These are phyloP conservation scores for Phengaris alcon DNA, from an alignment of 2,888 invertebrate genomes.

Conservation along the genomic window DNA sequence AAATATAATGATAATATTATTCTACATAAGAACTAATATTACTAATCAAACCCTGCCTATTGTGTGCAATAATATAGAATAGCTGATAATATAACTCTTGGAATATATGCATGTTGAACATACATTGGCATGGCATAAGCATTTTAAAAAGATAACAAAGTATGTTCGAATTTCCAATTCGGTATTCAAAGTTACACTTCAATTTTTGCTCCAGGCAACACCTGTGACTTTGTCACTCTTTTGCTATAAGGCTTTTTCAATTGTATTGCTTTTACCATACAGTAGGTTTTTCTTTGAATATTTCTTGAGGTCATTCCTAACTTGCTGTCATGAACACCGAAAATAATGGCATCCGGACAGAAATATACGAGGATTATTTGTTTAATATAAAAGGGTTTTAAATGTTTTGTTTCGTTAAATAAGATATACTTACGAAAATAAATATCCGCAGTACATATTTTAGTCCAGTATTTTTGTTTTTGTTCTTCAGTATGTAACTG, in stretches of 20 bases:
- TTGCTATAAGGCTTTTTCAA: slow-evolving; percentile 33
- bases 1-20: too few species aligned
- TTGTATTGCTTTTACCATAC: slow-evolving; percentile 29
- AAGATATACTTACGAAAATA: slow-evolving; percentile 13
- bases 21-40: too few species aligned
- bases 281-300: slow-evolving; percentile 37
- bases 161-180: slow-evolving; percentile 46
- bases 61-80: neutral
- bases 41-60: too few species aligned
- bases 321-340: slow-evolving; percentile 52
- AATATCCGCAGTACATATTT: neutral
- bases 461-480: too few species aligned
- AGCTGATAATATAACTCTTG: neutral
- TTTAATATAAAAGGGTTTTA: slow-evolving; percentile 45
- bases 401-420: slow-evolving; percentile 36
- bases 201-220: slow-evolving; percentile 58
- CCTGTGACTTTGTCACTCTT: slow-evolving; percentile 51
- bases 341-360: slow-evolving; percentile 55
- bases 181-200: slow-evolving; percentile 56
- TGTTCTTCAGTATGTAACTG: too few species aligned
- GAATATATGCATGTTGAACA: neutral
- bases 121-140: slow-evolving; percentile 23
- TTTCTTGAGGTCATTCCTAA: slow-evolving; percentile 45
- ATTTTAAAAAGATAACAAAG: slow-evolving; percentile 42
- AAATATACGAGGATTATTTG: slow-evolving; percentile 53